Evolutionary conservation across 2,888 invertebrate genomes (phyloP).

Genomic region (Pimpla rufipes): DNA sequence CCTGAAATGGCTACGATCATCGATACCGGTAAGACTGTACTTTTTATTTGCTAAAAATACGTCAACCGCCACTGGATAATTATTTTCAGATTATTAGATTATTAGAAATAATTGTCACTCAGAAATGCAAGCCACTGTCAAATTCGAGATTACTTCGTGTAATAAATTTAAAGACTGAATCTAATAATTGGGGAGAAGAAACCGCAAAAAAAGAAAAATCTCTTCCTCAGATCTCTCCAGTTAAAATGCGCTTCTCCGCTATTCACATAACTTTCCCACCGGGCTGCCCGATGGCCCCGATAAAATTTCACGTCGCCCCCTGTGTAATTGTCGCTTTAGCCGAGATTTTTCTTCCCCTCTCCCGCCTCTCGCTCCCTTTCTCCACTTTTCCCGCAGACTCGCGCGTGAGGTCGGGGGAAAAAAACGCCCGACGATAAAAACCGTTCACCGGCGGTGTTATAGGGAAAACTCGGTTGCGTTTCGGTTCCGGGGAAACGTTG

Average conservation of each 20-base stretch:
- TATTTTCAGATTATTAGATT: background rate
- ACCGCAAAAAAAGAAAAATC: no score
- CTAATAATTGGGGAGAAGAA: no score
- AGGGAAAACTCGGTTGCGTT: no score
- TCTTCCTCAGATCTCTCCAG: no score
- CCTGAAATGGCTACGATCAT: background rate
- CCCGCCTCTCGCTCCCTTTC: background rate
- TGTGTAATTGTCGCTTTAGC: conserved; percentile 29
- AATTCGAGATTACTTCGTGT: background rate
- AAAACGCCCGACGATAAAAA: conserved; percentile 32
- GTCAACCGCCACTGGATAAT: background rate
- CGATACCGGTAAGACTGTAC: background rate
- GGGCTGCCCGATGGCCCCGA: no score
- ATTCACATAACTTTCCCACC: conserved; percentile 15
- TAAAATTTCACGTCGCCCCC: background rate
- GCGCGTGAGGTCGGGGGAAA: conserved; percentile 12
- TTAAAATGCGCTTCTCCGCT: no score
- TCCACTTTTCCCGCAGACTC: background rate
- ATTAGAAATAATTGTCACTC: no score
- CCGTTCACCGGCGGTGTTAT: no score
- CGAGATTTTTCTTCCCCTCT: conserved; percentile 14
- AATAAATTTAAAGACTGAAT: no score
- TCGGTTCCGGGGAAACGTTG: background rate
- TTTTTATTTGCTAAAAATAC: background rate
- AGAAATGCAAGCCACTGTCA: background rate